Conservation (phyloP, 2,888 invertebrate species). For the Agapetus fuscipes region DNA sequence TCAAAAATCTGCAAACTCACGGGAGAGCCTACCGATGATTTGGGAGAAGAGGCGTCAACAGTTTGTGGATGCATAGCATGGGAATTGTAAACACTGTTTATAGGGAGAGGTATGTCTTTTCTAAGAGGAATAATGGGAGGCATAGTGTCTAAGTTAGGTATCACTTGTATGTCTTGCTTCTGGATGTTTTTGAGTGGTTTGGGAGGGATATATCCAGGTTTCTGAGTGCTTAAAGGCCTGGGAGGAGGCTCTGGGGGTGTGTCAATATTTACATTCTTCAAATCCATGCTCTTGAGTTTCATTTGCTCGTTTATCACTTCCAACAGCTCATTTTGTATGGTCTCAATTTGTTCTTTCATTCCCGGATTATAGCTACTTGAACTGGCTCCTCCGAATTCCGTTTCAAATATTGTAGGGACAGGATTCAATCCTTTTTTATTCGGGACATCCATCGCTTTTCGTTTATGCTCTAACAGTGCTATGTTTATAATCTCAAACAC, state of each 20-base stretch:
- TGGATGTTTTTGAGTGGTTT: slow-evolving; percentile 34
- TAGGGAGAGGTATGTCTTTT: slow-evolving; percentile 16
- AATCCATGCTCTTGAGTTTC: slow-evolving; percentile 6
- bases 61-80: slow-evolving; percentile 15
- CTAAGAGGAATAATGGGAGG: slow-evolving; percentile 11
- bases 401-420: slow-evolving; percentile 14
- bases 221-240: slow-evolving; percentile 24
- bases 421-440: slow-evolving; percentile 4
- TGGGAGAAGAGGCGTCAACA: too few relatives aligned
- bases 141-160: slow-evolving; percentile 24
- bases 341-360: slow-evolving; percentile 18
- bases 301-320: slow-evolving; percentile 21
- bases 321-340: slow-evolving; percentile 20
- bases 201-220: slow-evolving; percentile 23
- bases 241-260: slow-evolving; percentile 28
- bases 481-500: slow-evolving; percentile 33
- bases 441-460: slow-evolving; percentile 15
- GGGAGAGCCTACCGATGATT: too few relatives aligned
- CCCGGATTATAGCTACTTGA: slow-evolving; percentile 11
- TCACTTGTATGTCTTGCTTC: slow-evolving; percentile 35
- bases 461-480: slow-evolving; percentile 28
- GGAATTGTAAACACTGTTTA: slow-evolving; percentile 1
- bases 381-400: slow-evolving; percentile 20
- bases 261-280: slow-evolving; percentile 9
- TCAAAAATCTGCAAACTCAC: slow-evolving; percentile 20